Evolutionary conservation across 2,888 invertebrate species (phyloP), one percentile per base, ranked within the genome.

Genomic region (Lathronympha strigana): DNA sequence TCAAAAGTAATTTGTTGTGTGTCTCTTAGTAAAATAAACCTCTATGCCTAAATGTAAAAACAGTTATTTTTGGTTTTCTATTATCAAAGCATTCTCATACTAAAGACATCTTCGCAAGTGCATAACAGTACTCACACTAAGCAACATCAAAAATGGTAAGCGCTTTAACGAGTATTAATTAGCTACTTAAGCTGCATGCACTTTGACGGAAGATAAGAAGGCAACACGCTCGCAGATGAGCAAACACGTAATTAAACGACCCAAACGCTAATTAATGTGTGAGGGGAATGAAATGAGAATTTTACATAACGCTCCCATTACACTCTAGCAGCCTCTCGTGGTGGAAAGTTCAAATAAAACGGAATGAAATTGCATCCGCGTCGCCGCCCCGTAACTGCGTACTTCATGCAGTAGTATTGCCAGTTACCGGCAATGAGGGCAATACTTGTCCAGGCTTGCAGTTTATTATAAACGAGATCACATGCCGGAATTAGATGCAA

Each of bases 301-400:
- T 68, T 63, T 63, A 50, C 63, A 58, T 49, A 67, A 61, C 61
- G 54, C 69, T 69, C 55, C 69, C 68, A 73, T 78, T 77, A 76
- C 76, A 75, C 76, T 77, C 79, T 72, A 49, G 74, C 69, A 69
- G 73, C 71, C 71, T 57, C 31, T 58, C 67, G 43, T 54, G 71
- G 72, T 76, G 72, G 74, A 73, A 47, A 77, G 75, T 80, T 78
- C 78, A 78, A 84, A 84, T 84, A 84, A 84, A 83, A 83, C 76
- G 75, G 78, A 82, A 83, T 81, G 76, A 78, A 80, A 81, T 79
- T 76, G 83, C 80, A 79, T 66, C 68, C 66, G 50, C 63, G 36
- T 61, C 60, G 63, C 66, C 57, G 60, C 61, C 61, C 75, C 75
- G 75, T 73, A 72, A 74, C 72, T 69, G 71, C 73, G 69, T 71